Evolutionary conservation across 1,140 invertebrate species (phyloP).

Genomic region (Drosophila orosa): DNA sequence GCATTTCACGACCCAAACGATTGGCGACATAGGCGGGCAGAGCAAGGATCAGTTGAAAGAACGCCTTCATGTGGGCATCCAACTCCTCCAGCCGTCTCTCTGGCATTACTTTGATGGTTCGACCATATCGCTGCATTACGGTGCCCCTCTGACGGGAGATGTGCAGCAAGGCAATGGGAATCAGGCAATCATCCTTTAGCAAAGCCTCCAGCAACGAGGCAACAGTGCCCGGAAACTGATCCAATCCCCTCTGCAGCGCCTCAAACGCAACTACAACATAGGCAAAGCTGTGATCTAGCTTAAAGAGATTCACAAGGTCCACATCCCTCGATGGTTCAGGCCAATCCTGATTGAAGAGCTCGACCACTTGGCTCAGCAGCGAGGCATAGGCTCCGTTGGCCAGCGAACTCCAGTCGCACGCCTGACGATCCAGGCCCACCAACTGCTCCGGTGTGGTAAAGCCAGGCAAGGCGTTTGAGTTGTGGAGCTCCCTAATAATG

Average conservation of each 20-base stretch:
- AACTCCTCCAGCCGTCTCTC: slow-evolving; percentile 56
- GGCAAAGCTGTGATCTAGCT: slow-evolving; percentile 67
- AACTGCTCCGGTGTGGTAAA: slow-evolving; percentile 88
- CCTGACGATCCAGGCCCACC: slow-evolving; percentile 81
- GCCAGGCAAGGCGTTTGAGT: slow-evolving; percentile 85
- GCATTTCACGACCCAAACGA: slow-evolving; percentile 85
- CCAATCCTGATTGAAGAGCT: slow-evolving; percentile 86
- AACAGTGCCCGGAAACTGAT: slow-evolving; percentile 21
- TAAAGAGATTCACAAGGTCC: slow-evolving; percentile 69
- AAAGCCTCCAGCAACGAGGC: slow-evolving; percentile 42
- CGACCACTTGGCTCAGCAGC: slow-evolving; percentile 84
- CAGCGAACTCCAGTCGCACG: slow-evolving; percentile 76
- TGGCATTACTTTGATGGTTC: slow-evolving; percentile 59
- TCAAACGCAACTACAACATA: slow-evolving; percentile 60
- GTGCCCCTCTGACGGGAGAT: slow-evolving; percentile 45
- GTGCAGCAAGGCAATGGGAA: slow-evolving; percentile 62
- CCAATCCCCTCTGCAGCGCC: slow-evolving; percentile 44
- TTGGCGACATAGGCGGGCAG: slow-evolving; percentile 89
- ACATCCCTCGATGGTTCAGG: slow-evolving; percentile 72
- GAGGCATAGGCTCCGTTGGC: slow-evolving; percentile 83
- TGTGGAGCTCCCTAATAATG: slow-evolving; percentile 38
- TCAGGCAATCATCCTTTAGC: slow-evolving; percentile 56
- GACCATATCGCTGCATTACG: slow-evolving; percentile 53
- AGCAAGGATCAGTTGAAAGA: slow-evolving; percentile 87
- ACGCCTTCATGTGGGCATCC: slow-evolving; percentile 75